These are phyloP conservation scores for Astropecten irregularis DNA, from an alignment of 53 echinoderm and acorn worm genomes.

Conservation along the genomic window DNA sequence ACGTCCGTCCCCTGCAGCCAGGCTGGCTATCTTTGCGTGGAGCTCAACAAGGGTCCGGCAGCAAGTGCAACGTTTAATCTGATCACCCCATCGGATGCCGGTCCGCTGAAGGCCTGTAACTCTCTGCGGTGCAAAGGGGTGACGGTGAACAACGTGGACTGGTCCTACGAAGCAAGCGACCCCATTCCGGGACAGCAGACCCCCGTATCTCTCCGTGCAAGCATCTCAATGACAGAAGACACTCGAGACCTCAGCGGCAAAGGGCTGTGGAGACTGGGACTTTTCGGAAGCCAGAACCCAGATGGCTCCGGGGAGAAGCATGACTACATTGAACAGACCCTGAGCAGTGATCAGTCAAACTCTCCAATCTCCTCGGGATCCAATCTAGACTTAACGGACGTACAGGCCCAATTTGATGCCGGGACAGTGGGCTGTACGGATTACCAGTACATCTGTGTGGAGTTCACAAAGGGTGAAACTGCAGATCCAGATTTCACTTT, in stretches of 20 bases:
- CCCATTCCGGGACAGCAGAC: slow-evolving; percentile 68
- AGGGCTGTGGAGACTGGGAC: slow-evolving; percentile 78
- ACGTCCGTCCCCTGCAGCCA: slow-evolving; percentile 70
- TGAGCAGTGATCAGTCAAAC: slow-evolving; percentile 61
- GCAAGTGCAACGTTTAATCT: slow-evolving; percentile 73
- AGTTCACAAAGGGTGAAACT: slow-evolving; percentile 73
- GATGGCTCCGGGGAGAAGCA: slow-evolving; percentile 73
- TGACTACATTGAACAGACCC: slow-evolving; percentile 65
- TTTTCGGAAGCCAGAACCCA: slow-evolving; percentile 73
- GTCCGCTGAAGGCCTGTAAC: slow-evolving; percentile 75
- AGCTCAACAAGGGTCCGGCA: slow-evolving; percentile 73
- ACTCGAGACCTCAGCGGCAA: slow-evolving; percentile 73
- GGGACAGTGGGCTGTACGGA: slow-evolving; percentile 80
- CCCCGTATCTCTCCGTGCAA: slow-evolving; percentile 60
- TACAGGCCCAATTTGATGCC: slow-evolving; percentile 71
- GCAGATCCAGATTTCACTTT: slow-evolving; percentile 72
- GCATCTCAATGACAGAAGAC: slow-evolving; percentile 48
- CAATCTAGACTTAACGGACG: slow-evolving; percentile 39
- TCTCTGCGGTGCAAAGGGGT: slow-evolving; percentile 70
- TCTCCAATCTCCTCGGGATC: slow-evolving; percentile 50
- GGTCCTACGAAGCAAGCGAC: slow-evolving; percentile 62
- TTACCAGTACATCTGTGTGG: slow-evolving; percentile 76
- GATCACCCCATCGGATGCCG: slow-evolving; percentile 61
- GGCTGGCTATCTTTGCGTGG: slow-evolving; percentile 71
- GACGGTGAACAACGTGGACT: slow-evolving; percentile 75